Base-by-base conservation (phyloP, 2,888 invertebrate genomes). In the Sinopyrophorus schimmeli region DNA sequence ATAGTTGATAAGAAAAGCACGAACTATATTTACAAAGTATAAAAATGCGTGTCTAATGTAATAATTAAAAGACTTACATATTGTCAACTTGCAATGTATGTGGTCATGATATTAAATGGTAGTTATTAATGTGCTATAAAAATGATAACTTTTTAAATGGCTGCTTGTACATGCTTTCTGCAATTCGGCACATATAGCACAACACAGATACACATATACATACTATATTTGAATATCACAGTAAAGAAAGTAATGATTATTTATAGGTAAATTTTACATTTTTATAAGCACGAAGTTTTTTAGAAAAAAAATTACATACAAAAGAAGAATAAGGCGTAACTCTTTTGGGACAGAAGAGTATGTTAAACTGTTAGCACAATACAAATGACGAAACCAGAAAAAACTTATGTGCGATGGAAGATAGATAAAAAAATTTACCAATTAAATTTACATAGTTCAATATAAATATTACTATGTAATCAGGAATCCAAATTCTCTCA, bases 151-250 rank as follows among this genome's bases (percentile, higher is more conserved):
- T 40, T 16, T 24, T 44, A 18, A 51, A 50, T 58, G 53, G 53
- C 50, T 58, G 58, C 57, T 47, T 50, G 49, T 57, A 61, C 55
- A 60, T 55, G 50, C 54, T 60, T 57, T 58, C 53, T 57, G 59
- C 57, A 54, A 58, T 67, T 68, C 66, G 66, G 64, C 66, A 69
- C 67, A 65, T 62, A 59, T 63, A 69, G 62, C 67, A 68, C 67
- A 66, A 70, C 64, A 69, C 64, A 68, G 64, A 70, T 61, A 69
- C 67, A 69, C 64, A 62, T 61, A 68, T 66, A 70, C 66, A 68
- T 68, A 70, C 69, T 71, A 68, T 69, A 68, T 61, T 69, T 64
- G 63, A 67, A 67, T 72, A 73, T 73, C 73, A 73, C 73, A 73
- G 73, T 70, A 72, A 71, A 71, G 67, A 68, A 70, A 65, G 62